Base-by-base conservation (phyloP, 2,797 vertebrate genomes). In the Ceryle rudis region DNA sequence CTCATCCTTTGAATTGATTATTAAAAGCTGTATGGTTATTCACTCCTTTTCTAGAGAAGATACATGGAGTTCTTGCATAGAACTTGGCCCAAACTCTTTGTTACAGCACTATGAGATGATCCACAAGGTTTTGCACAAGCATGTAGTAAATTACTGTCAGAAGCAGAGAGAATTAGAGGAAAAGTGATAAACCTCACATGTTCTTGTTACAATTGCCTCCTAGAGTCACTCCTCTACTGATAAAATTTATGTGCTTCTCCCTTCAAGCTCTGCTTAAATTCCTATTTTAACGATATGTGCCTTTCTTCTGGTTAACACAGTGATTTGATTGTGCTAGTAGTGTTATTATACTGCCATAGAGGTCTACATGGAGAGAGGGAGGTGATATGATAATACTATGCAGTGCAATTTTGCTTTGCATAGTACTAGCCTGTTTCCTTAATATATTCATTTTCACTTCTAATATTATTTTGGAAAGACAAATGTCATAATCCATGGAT, bases 401-500 rank as follows among this genome's bases (percentile, higher is more conserved):
- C 60, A 88, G 29, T 9, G 14, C 8, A 88, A 67, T 35, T 79
- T 89, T 54, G 21, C 20, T 86, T 67, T 65, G 1, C 52, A 16
- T 29, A 35, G 41, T 49, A 52, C 39, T 67, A 88, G 28, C 52
- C 46, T 39, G 9, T 85, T 79, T 52, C 54, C 16, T 79, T 93
- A 80, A 64, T 64, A 46, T 28, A 62, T 70, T 79, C 47, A 88
- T 65, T 88, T 96, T 89, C 60, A 77, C 39, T 96, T 77, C 47
- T 62, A 86, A 51, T 84, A 54, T 28, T 80, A 37, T 89, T 92
- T 89, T 87, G 73, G 73, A 95, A 80, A 88, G 33, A 92, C 83
- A 90, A 90, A 94, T 91, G 23, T 33, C 47, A 57, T 94, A 93
- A 96, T 95, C 92, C 79, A 55, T 29, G n/a, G 52, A 61, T 96